These are phyloP conservation scores for Phrynocephalus forsythii DNA, from an alignment of 2,797 vertebrate genomes.

Conservation along the genomic window DNA sequence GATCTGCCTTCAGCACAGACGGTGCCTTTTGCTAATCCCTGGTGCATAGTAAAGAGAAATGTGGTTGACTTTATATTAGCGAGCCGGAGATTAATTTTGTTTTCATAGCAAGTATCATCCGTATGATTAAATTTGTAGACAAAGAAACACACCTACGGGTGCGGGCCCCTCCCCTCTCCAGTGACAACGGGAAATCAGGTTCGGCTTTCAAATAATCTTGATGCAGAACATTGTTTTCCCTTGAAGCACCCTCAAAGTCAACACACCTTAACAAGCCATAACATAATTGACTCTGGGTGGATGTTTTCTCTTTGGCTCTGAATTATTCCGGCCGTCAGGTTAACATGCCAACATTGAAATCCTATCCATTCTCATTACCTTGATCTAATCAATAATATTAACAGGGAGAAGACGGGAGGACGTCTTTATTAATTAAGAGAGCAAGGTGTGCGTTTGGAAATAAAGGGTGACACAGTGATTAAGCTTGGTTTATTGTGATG, in stretches of 20 bases:
- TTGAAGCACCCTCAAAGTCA: slow-evolving; percentile 41
- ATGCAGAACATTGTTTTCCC: neutral
- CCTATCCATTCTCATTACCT: slow-evolving; percentile 60
- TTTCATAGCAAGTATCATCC: neutral
- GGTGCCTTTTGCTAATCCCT: neutral
- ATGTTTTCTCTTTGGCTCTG: slow-evolving; percentile 52
- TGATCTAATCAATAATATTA: slow-evolving; percentile 64
- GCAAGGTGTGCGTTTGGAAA: slow-evolving; percentile 43
- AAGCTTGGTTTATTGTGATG: slow-evolving; percentile 44
- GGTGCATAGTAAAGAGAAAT: neutral
- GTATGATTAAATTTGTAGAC: neutral
- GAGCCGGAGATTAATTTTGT: slow-evolving; percentile 7
- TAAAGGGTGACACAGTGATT: slow-evolving; percentile 39
- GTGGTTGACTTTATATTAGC: neutral
- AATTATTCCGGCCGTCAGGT: slow-evolving; percentile 56
- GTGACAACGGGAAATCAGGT: neutral
- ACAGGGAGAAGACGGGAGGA: slow-evolving; percentile 44
- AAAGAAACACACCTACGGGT: neutral
- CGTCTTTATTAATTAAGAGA: slow-evolving; percentile 63
- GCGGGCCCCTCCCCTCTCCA: neutral
- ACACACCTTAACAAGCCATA: slow-evolving; percentile 42
- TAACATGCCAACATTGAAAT: slow-evolving; percentile 59
- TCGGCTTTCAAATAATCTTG: slow-evolving; percentile 8
- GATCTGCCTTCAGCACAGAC: neutral
- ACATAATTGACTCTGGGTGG: slow-evolving; percentile 42